Conservation (phyloP, 2,797 vertebrate species). For the Jordanella pulchra region DNA sequence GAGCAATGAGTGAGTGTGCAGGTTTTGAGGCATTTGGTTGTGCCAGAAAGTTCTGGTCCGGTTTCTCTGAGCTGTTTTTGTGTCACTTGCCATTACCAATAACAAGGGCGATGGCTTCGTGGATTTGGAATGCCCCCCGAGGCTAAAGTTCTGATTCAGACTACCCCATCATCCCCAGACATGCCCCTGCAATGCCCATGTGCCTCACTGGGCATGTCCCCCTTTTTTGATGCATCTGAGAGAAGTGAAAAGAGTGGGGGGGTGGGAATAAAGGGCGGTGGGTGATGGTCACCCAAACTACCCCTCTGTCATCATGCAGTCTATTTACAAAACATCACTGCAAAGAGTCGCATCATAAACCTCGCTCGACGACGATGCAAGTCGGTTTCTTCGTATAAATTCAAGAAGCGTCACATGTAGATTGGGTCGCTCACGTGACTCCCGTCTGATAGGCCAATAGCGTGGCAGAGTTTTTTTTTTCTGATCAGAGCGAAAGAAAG, state of each 20-base stretch:
- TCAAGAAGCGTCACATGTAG: constrained; percentile 84
- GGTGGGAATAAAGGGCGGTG: constrained; percentile 18
- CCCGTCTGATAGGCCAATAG: constrained; percentile 82
- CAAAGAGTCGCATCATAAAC: constrained; percentile 56
- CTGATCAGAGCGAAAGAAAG: constrained; percentile 71
- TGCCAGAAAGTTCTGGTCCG: background rate
- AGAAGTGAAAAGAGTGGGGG: constrained; percentile 16
- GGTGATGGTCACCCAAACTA: constrained; percentile 71
- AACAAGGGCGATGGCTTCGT: constrained; percentile 19
- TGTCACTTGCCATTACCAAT: constrained; percentile 12
- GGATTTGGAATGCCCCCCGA: constrained; percentile 39
- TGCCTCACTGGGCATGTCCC: constrained; percentile 66
- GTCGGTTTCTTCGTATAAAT: constrained; percentile 57
- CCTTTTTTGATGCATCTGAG: constrained; percentile 47
- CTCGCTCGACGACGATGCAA: constrained; percentile 70
- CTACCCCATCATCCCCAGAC: constrained; percentile 54
- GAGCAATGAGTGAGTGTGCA: constrained; percentile 30
- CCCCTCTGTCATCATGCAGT: constrained; percentile 63
- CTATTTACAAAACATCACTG: constrained; percentile 74
- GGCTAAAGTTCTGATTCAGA: constrained; percentile 62
- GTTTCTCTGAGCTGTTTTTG: constrained; percentile 12
- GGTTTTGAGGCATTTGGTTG: constrained; percentile 14
- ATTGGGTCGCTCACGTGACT: constrained; percentile 83
- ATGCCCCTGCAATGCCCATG: constrained; percentile 60
- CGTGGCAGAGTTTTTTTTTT: constrained; percentile 68